phyloP scores from a whole-genome alignment of 2,113 vertebrate genomes.

The Trogon surrucura region DNA sequence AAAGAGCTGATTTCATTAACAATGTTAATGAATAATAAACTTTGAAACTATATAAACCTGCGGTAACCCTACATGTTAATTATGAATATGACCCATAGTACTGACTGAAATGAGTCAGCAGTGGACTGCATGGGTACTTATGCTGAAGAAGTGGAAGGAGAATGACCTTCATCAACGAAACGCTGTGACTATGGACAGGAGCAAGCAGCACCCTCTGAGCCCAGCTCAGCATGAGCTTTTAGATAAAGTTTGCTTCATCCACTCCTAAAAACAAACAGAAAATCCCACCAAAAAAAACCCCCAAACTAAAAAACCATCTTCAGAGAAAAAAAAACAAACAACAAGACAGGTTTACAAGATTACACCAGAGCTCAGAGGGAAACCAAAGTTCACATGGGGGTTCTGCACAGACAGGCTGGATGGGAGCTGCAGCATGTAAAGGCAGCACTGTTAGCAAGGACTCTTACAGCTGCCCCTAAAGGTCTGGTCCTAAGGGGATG shows the following conservation, averaged over 20 bases:
- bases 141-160: neutral
- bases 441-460: neutral
- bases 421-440: neutral
- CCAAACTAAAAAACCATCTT: neutral
- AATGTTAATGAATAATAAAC: neutral
- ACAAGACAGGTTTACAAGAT: neutral
- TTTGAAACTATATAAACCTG: neutral
- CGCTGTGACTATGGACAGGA: neutral
- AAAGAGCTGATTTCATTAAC: neutral
- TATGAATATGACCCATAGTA: neutral
- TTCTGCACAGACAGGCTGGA: neutral
- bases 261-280: conserved; percentile 3
- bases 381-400: accelerated
- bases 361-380: neutral
- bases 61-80: neutral
- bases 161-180: neutral
- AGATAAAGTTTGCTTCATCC: neutral
- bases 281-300: neutral
- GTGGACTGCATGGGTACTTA: neutral
- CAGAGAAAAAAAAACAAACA: neutral
- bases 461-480: accelerated
- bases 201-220: neutral
- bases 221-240: neutral
- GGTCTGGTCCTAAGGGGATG: neutral
- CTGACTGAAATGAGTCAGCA: neutral